phyloP scores from a whole-genome alignment of 1,140 invertebrate species.

The Phymastichus coffea region DNA sequence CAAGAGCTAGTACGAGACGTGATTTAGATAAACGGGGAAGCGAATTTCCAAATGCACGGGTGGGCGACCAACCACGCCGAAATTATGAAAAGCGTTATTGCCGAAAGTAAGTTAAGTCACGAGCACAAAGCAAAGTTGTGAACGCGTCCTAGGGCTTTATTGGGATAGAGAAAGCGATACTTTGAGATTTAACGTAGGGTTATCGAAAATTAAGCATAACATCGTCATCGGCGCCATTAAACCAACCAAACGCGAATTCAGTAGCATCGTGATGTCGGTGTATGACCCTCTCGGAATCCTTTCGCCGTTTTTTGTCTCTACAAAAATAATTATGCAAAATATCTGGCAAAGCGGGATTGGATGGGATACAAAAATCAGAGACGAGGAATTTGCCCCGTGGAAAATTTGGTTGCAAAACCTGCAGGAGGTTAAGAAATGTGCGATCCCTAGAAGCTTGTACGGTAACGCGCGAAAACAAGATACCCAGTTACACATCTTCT shows the following conservation, averaged over 20 bases:
- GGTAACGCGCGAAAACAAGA: not conserved
- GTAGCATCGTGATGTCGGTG: slow-evolving; percentile 29
- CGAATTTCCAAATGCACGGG: slow-evolving; percentile 23
- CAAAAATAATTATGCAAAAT: slow-evolving; percentile 32
- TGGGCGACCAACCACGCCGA: slow-evolving; percentile 10
- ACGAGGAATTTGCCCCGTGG: not conserved
- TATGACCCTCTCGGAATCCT: slow-evolving; percentile 35
- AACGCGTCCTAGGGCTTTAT: not conserved
- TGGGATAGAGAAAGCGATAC: not conserved
- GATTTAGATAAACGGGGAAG: not conserved
- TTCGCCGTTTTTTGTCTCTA: slow-evolving; percentile 22
- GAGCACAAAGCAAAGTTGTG: not conserved
- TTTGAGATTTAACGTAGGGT: not conserved
- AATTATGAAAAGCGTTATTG: not conserved
- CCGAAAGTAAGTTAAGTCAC: not conserved
- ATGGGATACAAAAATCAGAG: slow-evolving; percentile 29
- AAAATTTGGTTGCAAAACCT: too few species aligned
- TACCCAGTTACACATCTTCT: not conserved
- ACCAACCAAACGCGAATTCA: slow-evolving; percentile 19
- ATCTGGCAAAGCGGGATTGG: slow-evolving; percentile 23
- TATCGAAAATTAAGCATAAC: not conserved
- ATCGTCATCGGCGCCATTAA: slow-evolving; percentile 4
- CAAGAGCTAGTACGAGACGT: slow-evolving; percentile 7
- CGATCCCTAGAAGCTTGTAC: not conserved
- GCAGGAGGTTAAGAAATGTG: too few species aligned